These are phyloP conservation scores for Lepas anatifera DNA, from an alignment of 2,888 invertebrate species.

Conservation along the genomic window DNA sequence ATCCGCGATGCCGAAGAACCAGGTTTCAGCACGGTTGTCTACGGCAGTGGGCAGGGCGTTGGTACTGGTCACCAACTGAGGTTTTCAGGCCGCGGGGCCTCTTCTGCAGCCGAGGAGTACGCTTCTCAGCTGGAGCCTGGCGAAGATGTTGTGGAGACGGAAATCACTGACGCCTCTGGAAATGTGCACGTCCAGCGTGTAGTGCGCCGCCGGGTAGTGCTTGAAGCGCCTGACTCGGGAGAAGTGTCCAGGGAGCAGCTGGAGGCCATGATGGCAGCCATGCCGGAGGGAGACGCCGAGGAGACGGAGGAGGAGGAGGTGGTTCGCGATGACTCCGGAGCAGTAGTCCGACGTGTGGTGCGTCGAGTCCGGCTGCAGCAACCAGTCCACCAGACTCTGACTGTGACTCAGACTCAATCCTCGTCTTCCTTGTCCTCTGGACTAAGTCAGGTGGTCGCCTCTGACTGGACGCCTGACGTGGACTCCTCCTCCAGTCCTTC, in stretches of 20 bases:
- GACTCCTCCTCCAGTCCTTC: neutral
- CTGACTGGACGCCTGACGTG: neutral
- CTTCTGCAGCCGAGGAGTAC: constrained; percentile 40
- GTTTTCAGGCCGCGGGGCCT: constrained; percentile 42
- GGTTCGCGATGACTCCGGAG: constrained; percentile 22
- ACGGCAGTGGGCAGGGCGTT: constrained; percentile 40
- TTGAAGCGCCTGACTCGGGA: constrained; percentile 18
- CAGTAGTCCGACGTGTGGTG: constrained; percentile 21
- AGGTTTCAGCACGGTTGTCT: constrained; percentile 38
- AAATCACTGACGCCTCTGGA: constrained; percentile 41
- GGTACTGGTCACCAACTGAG: constrained; percentile 42
- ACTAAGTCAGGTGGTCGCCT: too few species aligned
- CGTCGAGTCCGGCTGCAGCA: neutral
- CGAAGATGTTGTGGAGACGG: constrained; percentile 40
- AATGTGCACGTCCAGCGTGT: constrained; percentile 42
- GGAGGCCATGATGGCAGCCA: constrained; percentile 20
- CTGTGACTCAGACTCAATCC: neutral
- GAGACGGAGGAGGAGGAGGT: constrained; percentile 20
- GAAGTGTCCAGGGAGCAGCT: constrained; percentile 17
- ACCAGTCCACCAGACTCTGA: neutral
- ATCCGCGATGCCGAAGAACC: constrained; percentile 33
- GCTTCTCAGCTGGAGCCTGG: constrained; percentile 42
- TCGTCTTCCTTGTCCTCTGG: too few species aligned
- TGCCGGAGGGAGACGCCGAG: constrained; percentile 16
- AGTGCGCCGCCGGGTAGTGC: constrained; percentile 39